phyloP scores from a whole-genome alignment of 2,113 vertebrate genomes.

The Odontesthes bonariensis region DNA sequence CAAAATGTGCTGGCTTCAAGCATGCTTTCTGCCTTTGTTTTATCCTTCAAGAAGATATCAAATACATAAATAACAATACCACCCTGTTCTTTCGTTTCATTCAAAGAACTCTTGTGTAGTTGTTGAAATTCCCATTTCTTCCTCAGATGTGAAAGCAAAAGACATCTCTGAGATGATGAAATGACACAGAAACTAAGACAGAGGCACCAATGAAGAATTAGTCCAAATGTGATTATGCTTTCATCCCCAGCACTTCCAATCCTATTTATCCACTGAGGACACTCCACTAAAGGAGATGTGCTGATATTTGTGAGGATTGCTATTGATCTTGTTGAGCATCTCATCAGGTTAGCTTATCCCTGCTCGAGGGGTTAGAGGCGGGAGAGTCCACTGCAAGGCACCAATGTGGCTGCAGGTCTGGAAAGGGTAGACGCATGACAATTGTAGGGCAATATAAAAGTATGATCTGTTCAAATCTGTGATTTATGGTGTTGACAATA shows the following conservation, averaged over 20 bases:
- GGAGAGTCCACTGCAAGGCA: constrained; percentile 4
- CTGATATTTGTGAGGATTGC: constrained; percentile 43
- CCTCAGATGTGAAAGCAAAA: constrained; percentile 33
- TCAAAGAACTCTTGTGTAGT: background rate
- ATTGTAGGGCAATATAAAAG: no score
- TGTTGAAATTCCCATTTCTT: background rate
- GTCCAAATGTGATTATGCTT: constrained; percentile 48
- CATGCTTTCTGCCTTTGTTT: no score
- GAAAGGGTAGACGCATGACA: no score
- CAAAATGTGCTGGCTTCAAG: no score
- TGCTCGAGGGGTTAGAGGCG: constrained; percentile 16
- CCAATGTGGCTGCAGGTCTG: background rate
- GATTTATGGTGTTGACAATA: no score
- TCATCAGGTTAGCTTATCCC: constrained; percentile 54
- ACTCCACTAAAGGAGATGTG: constrained; percentile 37
- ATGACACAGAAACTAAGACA: constrained; percentile 52
- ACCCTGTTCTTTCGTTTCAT: background rate
- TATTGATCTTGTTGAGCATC: constrained; percentile 57
- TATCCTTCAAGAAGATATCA: no score
- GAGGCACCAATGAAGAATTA: constrained; percentile 50
- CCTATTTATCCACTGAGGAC: constrained; percentile 43
- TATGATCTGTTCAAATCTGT: no score
- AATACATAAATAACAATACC: background rate
- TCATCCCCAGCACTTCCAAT: constrained; percentile 48
- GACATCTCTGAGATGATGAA: constrained; percentile 52